Evolutionary conservation across 1,140 invertebrate species (phyloP).

Genomic region (Ceratina calcarata): DNA sequence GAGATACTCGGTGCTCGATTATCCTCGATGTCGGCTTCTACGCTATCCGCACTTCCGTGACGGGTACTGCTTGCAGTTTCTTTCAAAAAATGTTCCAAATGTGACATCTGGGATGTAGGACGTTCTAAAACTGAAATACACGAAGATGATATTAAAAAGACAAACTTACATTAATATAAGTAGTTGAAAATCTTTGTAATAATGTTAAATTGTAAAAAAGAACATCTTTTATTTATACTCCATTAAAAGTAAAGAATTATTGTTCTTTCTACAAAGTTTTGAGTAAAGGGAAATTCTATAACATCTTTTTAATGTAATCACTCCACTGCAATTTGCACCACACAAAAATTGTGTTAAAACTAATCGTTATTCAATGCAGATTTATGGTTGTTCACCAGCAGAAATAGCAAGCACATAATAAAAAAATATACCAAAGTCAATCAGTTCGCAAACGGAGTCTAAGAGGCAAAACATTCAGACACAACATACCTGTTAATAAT

Average conservation of each 20-base stretch:
- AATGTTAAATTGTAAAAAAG: conserved; percentile 29
- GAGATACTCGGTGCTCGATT: conserved; percentile 88
- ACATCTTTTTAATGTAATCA: conserved; percentile 54
- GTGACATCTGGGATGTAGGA: conserved; percentile 93
- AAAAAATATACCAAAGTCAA: conserved; percentile 34
- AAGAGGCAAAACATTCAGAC: conserved; percentile 47
- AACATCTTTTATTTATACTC: conserved; percentile 13
- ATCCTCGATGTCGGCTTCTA: conserved; percentile 89
- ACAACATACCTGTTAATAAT: conserved; percentile 58
- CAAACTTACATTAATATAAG: not conserved
- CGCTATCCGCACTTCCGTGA: conserved; percentile 85
- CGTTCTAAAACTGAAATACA: conserved; percentile 88
- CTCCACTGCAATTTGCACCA: conserved; percentile 59
- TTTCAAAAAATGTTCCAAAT: conserved; percentile 93
- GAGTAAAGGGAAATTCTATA: not conserved
- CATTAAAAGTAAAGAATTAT: conserved; percentile 25
- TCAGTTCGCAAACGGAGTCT: conserved; percentile 36
- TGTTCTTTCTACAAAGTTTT: conserved; percentile 10
- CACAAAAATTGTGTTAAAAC: conserved; percentile 57
- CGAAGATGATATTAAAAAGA: not conserved
- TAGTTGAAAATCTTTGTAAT: conserved; percentile 14
- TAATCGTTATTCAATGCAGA: conserved; percentile 38
- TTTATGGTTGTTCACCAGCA: conserved; percentile 33
- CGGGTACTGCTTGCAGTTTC: conserved; percentile 83
- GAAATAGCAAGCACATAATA: conserved; percentile 43